These are phyloP conservation scores for Acropora tenuis DNA, from an alignment of 64 coral and sea anemone genomes.

Conservation along the genomic window DNA sequence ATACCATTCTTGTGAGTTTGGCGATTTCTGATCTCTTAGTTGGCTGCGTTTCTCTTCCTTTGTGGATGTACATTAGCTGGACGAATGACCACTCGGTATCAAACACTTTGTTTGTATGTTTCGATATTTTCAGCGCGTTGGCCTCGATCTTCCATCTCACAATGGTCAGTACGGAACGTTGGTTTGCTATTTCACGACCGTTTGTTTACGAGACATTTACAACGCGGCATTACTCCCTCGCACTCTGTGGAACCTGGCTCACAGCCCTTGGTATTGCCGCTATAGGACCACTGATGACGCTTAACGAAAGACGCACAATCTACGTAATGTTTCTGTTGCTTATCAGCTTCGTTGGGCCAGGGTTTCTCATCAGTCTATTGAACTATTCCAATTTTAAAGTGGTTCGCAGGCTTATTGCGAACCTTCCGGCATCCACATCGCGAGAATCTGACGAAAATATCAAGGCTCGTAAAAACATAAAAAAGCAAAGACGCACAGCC, in stretches of 20 bases:
- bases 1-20: constrained; percentile 57
- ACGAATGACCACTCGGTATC: neutral
- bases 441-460: neutral
- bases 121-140: constrained; percentile 71
- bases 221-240: constrained; percentile 18
- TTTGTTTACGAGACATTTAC: constrained; percentile 55
- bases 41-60: constrained; percentile 34
- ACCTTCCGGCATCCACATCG: neutral
- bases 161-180: constrained; percentile 51
- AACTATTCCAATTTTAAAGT: constrained; percentile 67
- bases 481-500: constrained; percentile 44
- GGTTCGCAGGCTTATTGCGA: constrained; percentile 35
- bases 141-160: constrained; percentile 75
- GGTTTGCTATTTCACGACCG: constrained; percentile 57
- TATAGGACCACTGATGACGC: constrained; percentile 3
- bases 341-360: constrained; percentile 31
- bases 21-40: constrained; percentile 59
- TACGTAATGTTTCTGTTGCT: constrained; percentile 43
- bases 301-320: neutral
- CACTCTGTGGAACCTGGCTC: constrained; percentile 37
- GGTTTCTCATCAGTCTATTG: constrained; percentile 48
- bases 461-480: constrained; percentile 36
- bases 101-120: constrained; percentile 23
- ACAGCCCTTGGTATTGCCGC: constrained; percentile 31
- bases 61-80: constrained; percentile 41